A percentile compares a stretch with the other conserved stretches of the same genome.
Evolutionary conservation across 2,888 invertebrate genomes (phyloP).

Genomic region (Drosophila sordidula): DNA sequence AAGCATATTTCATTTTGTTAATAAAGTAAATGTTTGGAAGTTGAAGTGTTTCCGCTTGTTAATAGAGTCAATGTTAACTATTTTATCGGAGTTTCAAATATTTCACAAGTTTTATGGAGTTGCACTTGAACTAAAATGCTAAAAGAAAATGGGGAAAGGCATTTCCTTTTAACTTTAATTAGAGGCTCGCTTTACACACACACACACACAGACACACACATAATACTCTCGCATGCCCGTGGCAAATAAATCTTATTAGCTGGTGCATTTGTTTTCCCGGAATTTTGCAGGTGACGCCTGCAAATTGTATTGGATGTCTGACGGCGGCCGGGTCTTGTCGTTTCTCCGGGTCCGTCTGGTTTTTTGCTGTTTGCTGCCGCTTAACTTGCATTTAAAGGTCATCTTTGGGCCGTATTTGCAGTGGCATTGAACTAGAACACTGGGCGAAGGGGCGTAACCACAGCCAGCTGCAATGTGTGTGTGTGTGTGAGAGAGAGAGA

Average conservation of each 20-base stretch:
- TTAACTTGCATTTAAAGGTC: constrained; percentile 74
- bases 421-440: constrained; percentile 55
- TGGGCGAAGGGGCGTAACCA: constrained; percentile 14
- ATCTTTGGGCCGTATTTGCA: constrained; percentile 42
- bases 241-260: constrained; percentile 49
- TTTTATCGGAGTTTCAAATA: background rate
- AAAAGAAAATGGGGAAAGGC: background rate
- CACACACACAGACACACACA: constrained; percentile 23
- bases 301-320: constrained; percentile 45
- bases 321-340: constrained; percentile 4
- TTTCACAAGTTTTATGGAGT: background rate
- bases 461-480: constrained; percentile 5
- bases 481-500: background rate
- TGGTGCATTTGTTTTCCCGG: constrained; percentile 25
- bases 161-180: constrained; percentile 29
- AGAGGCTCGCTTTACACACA: constrained; percentile 14
- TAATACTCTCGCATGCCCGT: constrained; percentile 31
- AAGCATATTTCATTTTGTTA: too few species aligned
- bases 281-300: constrained; percentile 35
- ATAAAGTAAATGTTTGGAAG: too few species aligned
- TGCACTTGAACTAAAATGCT: background rate
- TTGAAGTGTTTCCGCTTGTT: background rate
- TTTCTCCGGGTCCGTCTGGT: constrained; percentile 17
- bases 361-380: constrained; percentile 20
- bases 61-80: background rate